Evolutionary conservation across 2,113 vertebrate species (phyloP), one percentile per base, ranked within the genome.

Genomic region (Esox niger): DNA sequence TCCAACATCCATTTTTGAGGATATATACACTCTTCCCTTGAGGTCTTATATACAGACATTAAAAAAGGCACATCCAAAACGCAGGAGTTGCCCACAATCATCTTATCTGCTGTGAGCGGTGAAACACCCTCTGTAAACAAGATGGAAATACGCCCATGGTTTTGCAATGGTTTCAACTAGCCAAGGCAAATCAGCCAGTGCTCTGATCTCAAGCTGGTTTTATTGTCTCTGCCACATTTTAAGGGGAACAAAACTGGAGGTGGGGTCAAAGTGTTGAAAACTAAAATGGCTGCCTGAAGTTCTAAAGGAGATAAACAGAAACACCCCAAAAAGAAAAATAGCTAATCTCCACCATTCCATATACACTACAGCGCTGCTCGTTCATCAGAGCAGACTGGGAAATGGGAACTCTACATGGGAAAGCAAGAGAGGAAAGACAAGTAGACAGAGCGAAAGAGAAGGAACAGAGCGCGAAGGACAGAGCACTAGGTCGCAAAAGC

Each of bases 211-310:
- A 3, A 3, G 55, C 20, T 5, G 58, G 6, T 57, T 66, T 70
- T 46, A 57, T 31, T 61, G 3, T 29, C 15, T 26, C 0, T 8
- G 17, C 23, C 32, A 26, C 29, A 71, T 72, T 58, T 54, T 27
- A 2, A 30, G n/a, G 20, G 1, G 65, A 58, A 10, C 27, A 55
- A n/a, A n/a, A n/a, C n/a, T n/a, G n/a, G 31, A 1, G 21, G 7
- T 0, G 64, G 38, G 60, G 63, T 68, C 64, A 64, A 60, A 46
- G 27, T 67, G 66, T 31, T 1, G 9, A 46, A 71, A 74, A 62
- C 69, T 77, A 86, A 88, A 85, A 88, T 86, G 86, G 83, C 84
- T 80, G 74, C 86, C 71, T 71, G 57, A 35, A 35, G 71, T 80
- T 79, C 30, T 77, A 69, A 55, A 77, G 1, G 49, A 38, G 47